Conservation (phyloP, 1,140 invertebrate genomes). For the Anthonomus grandis region DNA sequence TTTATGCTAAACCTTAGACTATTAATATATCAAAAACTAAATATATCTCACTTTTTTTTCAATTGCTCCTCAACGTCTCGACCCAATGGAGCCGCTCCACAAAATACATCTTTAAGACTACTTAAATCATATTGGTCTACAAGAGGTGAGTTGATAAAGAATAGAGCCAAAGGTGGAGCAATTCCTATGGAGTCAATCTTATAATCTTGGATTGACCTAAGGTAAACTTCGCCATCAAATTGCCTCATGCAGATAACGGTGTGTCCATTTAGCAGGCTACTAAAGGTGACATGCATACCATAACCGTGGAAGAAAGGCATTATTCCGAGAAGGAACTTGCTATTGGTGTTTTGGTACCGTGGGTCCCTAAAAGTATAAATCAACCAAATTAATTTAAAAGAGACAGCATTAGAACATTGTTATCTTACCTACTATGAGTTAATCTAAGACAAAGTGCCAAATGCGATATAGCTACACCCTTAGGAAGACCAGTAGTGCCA, state of each 20-base stretch:
- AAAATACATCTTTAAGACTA: slow-evolving; percentile 45
- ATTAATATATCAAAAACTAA: neutral
- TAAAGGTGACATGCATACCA: slow-evolving; percentile 28
- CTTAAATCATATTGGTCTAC: slow-evolving; percentile 47
- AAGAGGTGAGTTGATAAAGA: slow-evolving; percentile 30
- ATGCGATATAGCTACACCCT: slow-evolving; percentile 73
- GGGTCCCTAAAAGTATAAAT: slow-evolving; percentile 26
- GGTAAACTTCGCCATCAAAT: slow-evolving; percentile 56
- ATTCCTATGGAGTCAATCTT: slow-evolving; percentile 14
- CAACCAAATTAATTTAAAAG: no score
- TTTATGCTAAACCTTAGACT: neutral
- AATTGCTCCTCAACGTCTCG: slow-evolving; percentile 44
- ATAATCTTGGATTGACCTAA: slow-evolving; percentile 26
- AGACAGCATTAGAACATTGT: no score
- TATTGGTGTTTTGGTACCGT: neutral
- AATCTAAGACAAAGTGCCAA: slow-evolving; percentile 46
- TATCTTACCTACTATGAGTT: slow-evolving; percentile 25
- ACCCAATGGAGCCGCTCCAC: slow-evolving; percentile 50
- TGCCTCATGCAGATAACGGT: slow-evolving; percentile 44
- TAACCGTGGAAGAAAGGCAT: slow-evolving; percentile 37
- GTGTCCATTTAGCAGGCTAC: slow-evolving; percentile 13
- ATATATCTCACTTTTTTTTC: slow-evolving; percentile 38
- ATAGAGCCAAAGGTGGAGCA: slow-evolving; percentile 29
- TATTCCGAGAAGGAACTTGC: slow-evolving; percentile 21
- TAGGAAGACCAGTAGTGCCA: slow-evolving; percentile 73